Evolutionary conservation across 2,888 invertebrate species (phyloP).

Genomic region (Phorcus lineatus): DNA sequence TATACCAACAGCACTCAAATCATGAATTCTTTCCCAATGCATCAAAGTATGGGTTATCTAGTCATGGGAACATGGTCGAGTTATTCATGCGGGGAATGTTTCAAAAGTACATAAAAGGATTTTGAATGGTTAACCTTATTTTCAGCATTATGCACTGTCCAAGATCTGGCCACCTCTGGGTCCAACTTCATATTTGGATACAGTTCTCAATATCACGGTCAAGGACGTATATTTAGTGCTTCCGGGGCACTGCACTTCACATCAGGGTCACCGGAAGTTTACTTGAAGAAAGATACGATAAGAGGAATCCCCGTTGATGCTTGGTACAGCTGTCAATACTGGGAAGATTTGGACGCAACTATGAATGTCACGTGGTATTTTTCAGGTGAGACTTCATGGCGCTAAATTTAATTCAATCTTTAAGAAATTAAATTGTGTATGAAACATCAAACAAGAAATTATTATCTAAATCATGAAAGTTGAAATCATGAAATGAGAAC

Average conservation of each 20-base stretch:
- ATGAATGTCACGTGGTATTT: conserved; percentile 29
- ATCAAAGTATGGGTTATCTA: too few relatives aligned
- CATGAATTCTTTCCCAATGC: too few relatives aligned
- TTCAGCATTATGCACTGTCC: neutral
- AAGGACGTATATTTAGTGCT: conserved; percentile 10
- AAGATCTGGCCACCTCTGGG: neutral
- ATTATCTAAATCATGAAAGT: too few relatives aligned
- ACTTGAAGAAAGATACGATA: neutral
- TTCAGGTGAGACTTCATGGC: neutral
- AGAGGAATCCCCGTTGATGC: conserved; percentile 21
- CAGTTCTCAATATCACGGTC: neutral
- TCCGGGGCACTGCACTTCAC: conserved; percentile 17
- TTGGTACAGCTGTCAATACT: conserved; percentile 28
- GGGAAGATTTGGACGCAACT: conserved; percentile 8
- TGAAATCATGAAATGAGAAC: too few relatives aligned
- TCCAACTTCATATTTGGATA: neutral
- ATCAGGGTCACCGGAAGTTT: neutral
- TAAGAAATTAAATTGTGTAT: too few relatives aligned
- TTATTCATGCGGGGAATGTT: too few relatives aligned
- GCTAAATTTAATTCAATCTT: too few relatives aligned
- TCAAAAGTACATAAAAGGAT: too few relatives aligned
- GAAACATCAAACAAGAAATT: too few relatives aligned
- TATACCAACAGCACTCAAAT: too few relatives aligned
- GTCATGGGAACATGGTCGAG: too few relatives aligned
- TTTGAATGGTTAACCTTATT: neutral